Evolutionary conservation across 92 coral and sea anemone species (phyloP), one percentile per base, ranked within the genome.

Genomic region (Bergia puertoricense): DNA sequence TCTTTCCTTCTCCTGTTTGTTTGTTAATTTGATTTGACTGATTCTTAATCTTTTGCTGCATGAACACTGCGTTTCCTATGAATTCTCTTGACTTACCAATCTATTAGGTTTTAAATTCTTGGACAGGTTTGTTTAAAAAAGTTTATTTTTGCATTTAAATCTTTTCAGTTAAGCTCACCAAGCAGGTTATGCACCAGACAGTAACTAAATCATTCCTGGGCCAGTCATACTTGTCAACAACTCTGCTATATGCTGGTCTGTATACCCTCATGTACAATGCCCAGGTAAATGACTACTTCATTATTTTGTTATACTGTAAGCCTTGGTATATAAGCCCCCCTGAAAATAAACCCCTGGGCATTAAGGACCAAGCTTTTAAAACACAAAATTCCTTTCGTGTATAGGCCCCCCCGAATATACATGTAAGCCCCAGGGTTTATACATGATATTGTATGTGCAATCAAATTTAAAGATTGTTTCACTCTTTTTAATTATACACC

Each of bases 131-230:
- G 16, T 38, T n/a, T 77, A 40, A 85, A 42, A 16, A 39, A 44
- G 76, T 68, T 44, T 50, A 11, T 86, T 79, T 87, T 44, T 23
- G 16, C 62, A 41, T 37, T 44, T 8, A 44, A 41, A 44, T 81
- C 38, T 36, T 73, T 65, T 48, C 90, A 96, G 98, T 96, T 11
- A 96, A 94, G 79, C 93, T 96, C 56, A 94, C 98, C 38, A 96
- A 96, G 85, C 98, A 96, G 81, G 87, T 94, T 9, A 86, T 94
- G 93, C 98, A 94, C 86, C 95, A 92, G 74, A 96, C 98, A 7
- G 90, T 96, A 1, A 96, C 98, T 39, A 93, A 91, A 86, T 96
- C 96, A 18, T 96, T 96, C 46, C 91, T 96, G 30, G 96, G 85
- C 0, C 98, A 96, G 92, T 93, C 98, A 0, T 96, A 90, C 57